Conservation (phyloP, 2,797 vertebrate genomes). For the Dallia pectoralis region DNA sequence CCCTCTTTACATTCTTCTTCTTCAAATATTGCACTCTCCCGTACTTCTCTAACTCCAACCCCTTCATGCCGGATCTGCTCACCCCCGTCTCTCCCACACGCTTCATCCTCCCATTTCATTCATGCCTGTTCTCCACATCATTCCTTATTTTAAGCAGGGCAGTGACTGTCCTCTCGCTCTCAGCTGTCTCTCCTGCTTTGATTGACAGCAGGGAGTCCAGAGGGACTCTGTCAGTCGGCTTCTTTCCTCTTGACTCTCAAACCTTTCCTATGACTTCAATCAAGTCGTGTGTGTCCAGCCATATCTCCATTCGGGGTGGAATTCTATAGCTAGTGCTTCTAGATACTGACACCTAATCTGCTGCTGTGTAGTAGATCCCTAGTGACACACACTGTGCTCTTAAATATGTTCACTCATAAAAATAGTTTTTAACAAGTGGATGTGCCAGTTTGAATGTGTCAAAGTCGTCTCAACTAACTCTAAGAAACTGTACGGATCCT, state of each 20-base stretch:
- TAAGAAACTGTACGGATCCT: not conserved
- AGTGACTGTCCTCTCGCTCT: not conserved
- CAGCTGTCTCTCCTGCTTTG: constrained; percentile 23
- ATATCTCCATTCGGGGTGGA: not conserved
- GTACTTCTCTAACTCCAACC: not conserved
- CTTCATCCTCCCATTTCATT: not conserved
- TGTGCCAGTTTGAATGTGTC: constrained; percentile 1
- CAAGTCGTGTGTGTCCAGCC: constrained; percentile 14
- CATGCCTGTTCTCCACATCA: not conserved
- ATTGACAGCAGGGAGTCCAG: constrained; percentile 28
- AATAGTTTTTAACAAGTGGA: not conserved
- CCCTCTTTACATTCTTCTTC: constrained; percentile 14
- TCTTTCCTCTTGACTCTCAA: too few species aligned
- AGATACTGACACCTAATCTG: not conserved
- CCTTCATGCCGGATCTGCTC: too few species aligned
- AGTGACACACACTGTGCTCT: not conserved
- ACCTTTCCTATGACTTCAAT: constrained; percentile 27
- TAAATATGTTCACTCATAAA: not conserved
- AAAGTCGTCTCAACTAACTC: not conserved
- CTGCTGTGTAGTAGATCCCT: not conserved
- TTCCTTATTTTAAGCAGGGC: constrained; percentile 3
- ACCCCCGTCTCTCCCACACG: not conserved
- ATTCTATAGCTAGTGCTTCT: not conserved
- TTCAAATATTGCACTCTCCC: not conserved
- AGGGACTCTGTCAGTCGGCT: not conserved